Base-by-base conservation (phyloP, 2,888 invertebrate species). In the Trachelus iudaicus region DNA sequence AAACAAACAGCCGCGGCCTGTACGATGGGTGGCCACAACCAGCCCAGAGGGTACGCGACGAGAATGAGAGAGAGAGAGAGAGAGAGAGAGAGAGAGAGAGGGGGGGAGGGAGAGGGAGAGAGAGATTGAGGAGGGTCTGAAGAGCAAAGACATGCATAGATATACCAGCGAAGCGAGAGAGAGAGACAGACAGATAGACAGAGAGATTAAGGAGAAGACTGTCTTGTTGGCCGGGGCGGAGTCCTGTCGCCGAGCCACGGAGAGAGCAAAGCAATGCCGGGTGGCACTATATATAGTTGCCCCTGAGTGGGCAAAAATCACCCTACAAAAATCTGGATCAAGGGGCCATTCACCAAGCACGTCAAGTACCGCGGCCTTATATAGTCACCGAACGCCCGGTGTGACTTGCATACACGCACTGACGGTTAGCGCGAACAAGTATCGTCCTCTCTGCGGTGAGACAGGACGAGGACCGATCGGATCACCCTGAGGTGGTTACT, bases 251-350 rank as follows among this genome's bases (percentile, higher is more conserved):
- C 23, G 56, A 56, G 56, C 56, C 56, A 56, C 15, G 56, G 56
- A 23, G 56, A 56, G 56, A 56, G 79, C 81, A 80, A 81, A 83
- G 83, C 81, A 81, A 82, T 82, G 83, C 80, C 83, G 83, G 76
- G 79, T 71, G 31, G 71, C 71, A 71, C 83, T 87, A 87, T 87
- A 87, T 86, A 86, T 86, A 87, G 84, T 80, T 85, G 87, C 85
- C 87, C 87, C 86, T 86, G 87, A 85, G 85, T 83, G 86, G 78
- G 83, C 84, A 86, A 86, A 87, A 86, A 87, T 87, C 85, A 86
- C 84, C 85, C 86, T 84, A 79, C 83, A 87, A 87, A 88, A 88
- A 87, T 86, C 83, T 87, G 86, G 87, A 87, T 87, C 87, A 88
- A 86, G 86, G 86, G 85, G 86, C 87, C 86, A 87, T 88, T 88